These are phyloP conservation scores for Ochropleura plecta DNA, from an alignment of 2,888 invertebrate genomes.

Conservation along the genomic window DNA sequence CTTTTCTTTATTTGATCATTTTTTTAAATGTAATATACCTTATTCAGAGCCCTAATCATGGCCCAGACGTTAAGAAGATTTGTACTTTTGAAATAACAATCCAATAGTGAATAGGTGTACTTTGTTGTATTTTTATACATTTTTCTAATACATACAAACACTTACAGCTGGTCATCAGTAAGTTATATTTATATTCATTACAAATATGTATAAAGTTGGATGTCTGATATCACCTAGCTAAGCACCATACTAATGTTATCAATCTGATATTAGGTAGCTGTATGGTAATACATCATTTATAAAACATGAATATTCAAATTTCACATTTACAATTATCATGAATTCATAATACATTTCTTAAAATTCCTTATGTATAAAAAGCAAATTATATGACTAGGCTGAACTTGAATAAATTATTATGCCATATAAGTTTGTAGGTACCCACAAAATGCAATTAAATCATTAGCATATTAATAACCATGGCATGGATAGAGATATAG, in stretches of 20 bases:
- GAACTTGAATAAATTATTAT: constrained; percentile 16
- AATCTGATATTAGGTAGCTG: neutral
- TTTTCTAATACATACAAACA: neutral
- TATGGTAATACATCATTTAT: neutral
- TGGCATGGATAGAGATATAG: neutral
- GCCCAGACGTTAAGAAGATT: neutral
- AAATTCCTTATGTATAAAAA: neutral
- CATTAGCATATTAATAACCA: neutral
- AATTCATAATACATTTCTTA: neutral
- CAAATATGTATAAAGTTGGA: neutral
- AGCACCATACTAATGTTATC: neutral
- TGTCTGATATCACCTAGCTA: neutral
- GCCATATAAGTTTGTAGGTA: neutral
- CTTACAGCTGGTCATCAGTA: neutral
- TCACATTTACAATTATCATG: neutral
- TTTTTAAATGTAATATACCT: neutral
- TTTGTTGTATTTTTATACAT: too few species aligned
- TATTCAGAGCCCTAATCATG: neutral
- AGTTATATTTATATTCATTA: neutral
- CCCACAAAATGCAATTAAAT: neutral
- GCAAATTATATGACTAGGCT: neutral
- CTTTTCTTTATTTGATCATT: constrained; percentile 14
- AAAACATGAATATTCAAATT: neutral
- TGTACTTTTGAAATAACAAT: neutral
- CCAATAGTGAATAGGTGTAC: neutral